A percentile compares a stretch with the other conserved stretches of the same genome.
phyloP scores from a whole-genome alignment of 1,140 invertebrate species.

The Penaeus chinensis region DNA sequence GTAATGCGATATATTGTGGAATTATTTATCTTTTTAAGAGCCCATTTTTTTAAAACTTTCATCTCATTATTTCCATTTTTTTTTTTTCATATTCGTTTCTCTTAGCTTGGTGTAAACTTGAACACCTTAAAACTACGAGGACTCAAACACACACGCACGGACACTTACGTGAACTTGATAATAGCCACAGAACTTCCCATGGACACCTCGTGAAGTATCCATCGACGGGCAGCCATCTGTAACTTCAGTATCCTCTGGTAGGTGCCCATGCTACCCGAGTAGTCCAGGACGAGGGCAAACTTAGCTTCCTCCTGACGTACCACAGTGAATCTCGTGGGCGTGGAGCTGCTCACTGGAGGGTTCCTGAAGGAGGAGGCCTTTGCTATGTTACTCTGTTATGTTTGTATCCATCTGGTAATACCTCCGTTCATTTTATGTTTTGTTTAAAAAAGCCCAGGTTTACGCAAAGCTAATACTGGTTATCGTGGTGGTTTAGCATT shows the following conservation, averaged over 20 bases:
- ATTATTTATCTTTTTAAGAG: too few relatives aligned
- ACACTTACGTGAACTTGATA: constrained; percentile 19
- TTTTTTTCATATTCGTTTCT: too few relatives aligned
- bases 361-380: background rate
- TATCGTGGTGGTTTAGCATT: too few relatives aligned
- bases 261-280: constrained; percentile 26
- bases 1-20: too few relatives aligned
- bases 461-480: too few relatives aligned
- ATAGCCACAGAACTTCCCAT: constrained; percentile 25
- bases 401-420: background rate
- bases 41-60: too few relatives aligned
- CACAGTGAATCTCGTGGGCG: constrained; percentile 4
- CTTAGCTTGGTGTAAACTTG: too few relatives aligned
- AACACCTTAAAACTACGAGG: too few relatives aligned
- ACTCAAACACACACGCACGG: background rate
- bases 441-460: too few relatives aligned
- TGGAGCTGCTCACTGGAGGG: background rate
- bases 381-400: background rate
- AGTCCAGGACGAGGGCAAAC: constrained; percentile 37
- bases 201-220: constrained; percentile 39
- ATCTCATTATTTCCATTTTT: too few relatives aligned
- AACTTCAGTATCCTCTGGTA: constrained; percentile 12
- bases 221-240: background rate
- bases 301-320: constrained; percentile 12
- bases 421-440: background rate